Conservation (phyloP, 2,888 invertebrate species). For the Philereme vetulata region DNA sequence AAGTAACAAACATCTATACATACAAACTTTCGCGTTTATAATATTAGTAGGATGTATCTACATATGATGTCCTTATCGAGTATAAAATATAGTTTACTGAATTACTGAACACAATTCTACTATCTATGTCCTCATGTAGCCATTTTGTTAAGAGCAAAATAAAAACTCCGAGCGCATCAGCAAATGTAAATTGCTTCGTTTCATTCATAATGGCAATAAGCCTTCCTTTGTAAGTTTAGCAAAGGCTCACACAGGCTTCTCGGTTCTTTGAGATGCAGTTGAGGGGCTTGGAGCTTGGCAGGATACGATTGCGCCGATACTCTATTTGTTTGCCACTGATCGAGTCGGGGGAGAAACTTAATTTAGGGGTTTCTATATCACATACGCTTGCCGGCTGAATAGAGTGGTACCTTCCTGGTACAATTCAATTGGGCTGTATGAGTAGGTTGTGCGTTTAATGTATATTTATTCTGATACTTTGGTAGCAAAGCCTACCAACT, state of each 20-base stretch:
- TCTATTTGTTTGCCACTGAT: conserved; percentile 77
- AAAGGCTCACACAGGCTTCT: conserved; percentile 64
- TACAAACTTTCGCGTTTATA: no score
- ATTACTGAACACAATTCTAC: no score
- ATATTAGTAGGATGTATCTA: no score
- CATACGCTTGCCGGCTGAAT: conserved; percentile 29
- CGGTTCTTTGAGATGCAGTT: conserved; percentile 66
- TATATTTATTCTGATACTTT: not conserved
- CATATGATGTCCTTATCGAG: no score
- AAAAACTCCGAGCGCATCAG: conserved; percentile 5
- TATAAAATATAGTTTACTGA: no score
- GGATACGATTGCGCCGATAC: conserved; percentile 65
- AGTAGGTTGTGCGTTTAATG: not conserved
- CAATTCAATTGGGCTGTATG: conserved; percentile 4
- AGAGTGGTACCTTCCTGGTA: conserved; percentile 4
- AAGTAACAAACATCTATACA: no score
- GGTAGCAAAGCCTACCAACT: not conserved
- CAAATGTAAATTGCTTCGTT: conserved; percentile 46
- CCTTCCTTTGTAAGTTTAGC: conserved; percentile 58
- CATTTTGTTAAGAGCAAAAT: conserved; percentile 1
- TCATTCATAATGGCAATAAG: conserved; percentile 43
- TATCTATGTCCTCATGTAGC: no score
- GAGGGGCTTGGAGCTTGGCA: conserved; percentile 58
- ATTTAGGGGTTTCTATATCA: conserved; percentile 48
- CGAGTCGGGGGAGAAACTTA: conserved; percentile 55